Conservation (phyloP, 2,797 vertebrate genomes). For the Enteromius anoplus region DNA sequence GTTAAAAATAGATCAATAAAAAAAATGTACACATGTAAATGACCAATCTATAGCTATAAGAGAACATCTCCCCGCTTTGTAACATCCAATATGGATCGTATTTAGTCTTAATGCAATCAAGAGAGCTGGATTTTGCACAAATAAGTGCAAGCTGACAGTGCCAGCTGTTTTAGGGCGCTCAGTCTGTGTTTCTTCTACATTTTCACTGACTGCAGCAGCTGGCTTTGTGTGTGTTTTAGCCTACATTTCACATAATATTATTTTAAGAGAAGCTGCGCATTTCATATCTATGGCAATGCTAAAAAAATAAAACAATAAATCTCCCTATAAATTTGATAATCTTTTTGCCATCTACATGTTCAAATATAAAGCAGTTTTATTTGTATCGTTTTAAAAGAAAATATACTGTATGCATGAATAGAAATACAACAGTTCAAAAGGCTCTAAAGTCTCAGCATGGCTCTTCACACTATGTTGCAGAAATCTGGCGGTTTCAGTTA, state of each 20-base stretch:
- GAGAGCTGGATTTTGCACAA: not conserved
- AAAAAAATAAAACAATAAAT: constrained; percentile 3
- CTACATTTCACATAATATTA: not conserved
- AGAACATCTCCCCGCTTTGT: not conserved
- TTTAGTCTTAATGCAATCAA: constrained; percentile 1
- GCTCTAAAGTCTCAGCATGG: constrained; percentile 8
- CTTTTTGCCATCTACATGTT: not conserved
- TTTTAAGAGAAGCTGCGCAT: not conserved
- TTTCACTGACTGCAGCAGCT: constrained; percentile 3
- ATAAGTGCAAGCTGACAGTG: not conserved
- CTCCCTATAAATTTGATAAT: not conserved
- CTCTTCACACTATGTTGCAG: constrained; percentile 7
- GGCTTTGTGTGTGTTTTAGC: constrained; percentile 10
- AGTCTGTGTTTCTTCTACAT: not conserved
- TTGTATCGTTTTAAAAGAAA: not conserved
- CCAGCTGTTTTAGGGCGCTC: not conserved
- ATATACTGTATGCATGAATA: not conserved
- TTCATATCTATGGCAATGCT: not conserved
- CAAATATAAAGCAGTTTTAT: constrained; percentile 15
- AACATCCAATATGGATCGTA: not conserved
- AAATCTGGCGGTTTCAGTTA: constrained; percentile 10
- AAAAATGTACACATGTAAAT: not conserved
- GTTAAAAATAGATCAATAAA: not conserved
- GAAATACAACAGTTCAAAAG: constrained; percentile 13
- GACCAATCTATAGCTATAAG: not conserved